phyloP scores from a whole-genome alignment of 2,888 invertebrate genomes.

The Pantelozetes paolii region DNA sequence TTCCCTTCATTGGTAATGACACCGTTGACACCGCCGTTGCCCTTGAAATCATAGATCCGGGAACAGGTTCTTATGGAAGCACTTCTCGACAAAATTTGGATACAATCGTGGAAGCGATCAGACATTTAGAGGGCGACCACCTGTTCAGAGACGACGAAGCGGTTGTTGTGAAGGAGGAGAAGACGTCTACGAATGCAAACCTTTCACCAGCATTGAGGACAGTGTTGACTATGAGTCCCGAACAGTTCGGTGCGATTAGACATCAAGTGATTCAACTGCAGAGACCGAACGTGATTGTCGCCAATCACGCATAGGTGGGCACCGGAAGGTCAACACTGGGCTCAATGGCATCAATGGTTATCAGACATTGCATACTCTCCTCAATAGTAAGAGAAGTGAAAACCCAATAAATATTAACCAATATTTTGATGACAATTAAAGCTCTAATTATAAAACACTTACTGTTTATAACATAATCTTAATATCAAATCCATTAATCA shows the following conservation, averaged over 20 bases:
- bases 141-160: conserved; percentile 67
- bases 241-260: conserved; percentile 44
- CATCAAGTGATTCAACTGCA: conserved; percentile 56
- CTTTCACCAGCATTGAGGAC: conserved; percentile 40
- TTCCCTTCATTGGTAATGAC: conserved; percentile 41
- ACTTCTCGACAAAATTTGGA: conserved; percentile 91
- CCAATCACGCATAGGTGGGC: conserved; percentile 52
- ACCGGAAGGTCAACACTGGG: background rate
- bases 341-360: background rate
- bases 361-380: background rate
- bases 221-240: conserved; percentile 36
- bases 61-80: conserved; percentile 49
- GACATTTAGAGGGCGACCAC: conserved; percentile 93
- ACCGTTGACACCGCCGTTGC: background rate
- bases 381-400: background rate
- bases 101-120: conserved; percentile 96
- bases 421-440: background rate
- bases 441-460: background rate
- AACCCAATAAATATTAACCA: conserved; percentile 7
- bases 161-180: conserved; percentile 4
- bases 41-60: conserved; percentile 8
- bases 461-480: conserved; percentile 33
- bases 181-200: conserved; percentile 22
- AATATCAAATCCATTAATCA: conserved; percentile 31
- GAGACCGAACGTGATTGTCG: conserved; percentile 82